Conservation (phyloP, 2,888 invertebrate genomes). For the Pristionchus exspectatus region DNA sequence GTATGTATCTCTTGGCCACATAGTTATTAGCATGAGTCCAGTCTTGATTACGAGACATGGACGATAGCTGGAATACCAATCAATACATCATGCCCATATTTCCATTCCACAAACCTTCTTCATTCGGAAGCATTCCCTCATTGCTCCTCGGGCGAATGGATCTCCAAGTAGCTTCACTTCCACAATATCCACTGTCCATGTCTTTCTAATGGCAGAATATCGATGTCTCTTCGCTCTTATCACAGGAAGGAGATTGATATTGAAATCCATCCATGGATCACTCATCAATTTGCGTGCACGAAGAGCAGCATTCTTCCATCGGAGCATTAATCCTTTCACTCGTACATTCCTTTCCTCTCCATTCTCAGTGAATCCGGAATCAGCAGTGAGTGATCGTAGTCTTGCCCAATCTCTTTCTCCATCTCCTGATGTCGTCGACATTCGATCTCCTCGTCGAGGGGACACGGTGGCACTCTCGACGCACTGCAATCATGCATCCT, state of each 20-base stretch:
- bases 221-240: constrained; percentile 81
- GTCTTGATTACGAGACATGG: constrained; percentile 79
- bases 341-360: constrained; percentile 49
- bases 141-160: constrained; percentile 82
- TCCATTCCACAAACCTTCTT: constrained; percentile 78
- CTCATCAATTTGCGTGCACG: constrained; percentile 70
- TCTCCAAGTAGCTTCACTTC: constrained; percentile 79
- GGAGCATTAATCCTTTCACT: constrained; percentile 63
- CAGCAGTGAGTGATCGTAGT: constrained; percentile 56
- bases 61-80: constrained; percentile 58
- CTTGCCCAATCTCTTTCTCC: constrained; percentile 58
- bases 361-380: constrained; percentile 50
- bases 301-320: constrained; percentile 67
- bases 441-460: constrained; percentile 56
- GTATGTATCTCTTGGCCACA: constrained; percentile 82
- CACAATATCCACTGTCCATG: constrained; percentile 82
- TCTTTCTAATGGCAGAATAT: constrained; percentile 81
- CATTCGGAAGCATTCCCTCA: constrained; percentile 83
- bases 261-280: constrained; percentile 82
- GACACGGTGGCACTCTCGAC: constrained; percentile 45
- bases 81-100: constrained; percentile 70
- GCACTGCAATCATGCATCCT: constrained; percentile 39
- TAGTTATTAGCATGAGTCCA: constrained; percentile 82
- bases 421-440: constrained; percentile 53
- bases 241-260: constrained; percentile 80